A percentile compares a stretch with the other conserved stretches of the same genome.
These are phyloP conservation scores for Hoplodrina ambigua DNA, from an alignment of 2,888 invertebrate genomes.

Conservation along the genomic window DNA sequence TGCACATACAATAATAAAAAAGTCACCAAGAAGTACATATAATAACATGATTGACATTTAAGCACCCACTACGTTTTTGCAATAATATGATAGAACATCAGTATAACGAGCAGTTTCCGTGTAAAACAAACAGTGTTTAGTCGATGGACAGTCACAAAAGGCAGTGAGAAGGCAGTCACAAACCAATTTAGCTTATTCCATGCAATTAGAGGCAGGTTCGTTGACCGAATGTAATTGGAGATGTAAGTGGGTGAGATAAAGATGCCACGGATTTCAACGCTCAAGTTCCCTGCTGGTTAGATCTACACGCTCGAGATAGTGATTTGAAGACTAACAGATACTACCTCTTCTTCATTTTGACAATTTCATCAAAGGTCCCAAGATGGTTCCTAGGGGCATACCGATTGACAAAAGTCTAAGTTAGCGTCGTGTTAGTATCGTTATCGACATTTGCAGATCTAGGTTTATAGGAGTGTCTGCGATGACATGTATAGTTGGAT, in stretches of 20 bases:
- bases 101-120: constrained; percentile 62
- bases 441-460: neutral
- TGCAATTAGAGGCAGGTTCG: constrained; percentile 71
- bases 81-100: constrained; percentile 39
- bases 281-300: constrained; percentile 17
- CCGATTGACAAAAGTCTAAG: neutral
- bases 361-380: neutral
- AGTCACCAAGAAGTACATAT: constrained; percentile 15
- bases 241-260: constrained; percentile 61
- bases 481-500: neutral
- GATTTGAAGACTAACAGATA: neutral
- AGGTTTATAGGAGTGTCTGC: neutral
- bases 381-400: constrained; percentile 8
- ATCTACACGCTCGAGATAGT: neutral
- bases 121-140: constrained; percentile 59
- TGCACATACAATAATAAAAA: constrained; percentile 27
- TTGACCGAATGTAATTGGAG: constrained; percentile 68
- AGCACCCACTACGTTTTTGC: constrained; percentile 32
- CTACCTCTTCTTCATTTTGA: neutral
- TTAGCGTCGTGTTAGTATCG: neutral
- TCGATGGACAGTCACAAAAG: constrained; percentile 42
- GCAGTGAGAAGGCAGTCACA: constrained; percentile 55
- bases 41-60: constrained; percentile 50
- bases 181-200: constrained; percentile 73
- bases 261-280: constrained; percentile 44